These are phyloP conservation scores for Watsonalla binaria DNA, from an alignment of 2,888 invertebrate species.

Conservation along the genomic window DNA sequence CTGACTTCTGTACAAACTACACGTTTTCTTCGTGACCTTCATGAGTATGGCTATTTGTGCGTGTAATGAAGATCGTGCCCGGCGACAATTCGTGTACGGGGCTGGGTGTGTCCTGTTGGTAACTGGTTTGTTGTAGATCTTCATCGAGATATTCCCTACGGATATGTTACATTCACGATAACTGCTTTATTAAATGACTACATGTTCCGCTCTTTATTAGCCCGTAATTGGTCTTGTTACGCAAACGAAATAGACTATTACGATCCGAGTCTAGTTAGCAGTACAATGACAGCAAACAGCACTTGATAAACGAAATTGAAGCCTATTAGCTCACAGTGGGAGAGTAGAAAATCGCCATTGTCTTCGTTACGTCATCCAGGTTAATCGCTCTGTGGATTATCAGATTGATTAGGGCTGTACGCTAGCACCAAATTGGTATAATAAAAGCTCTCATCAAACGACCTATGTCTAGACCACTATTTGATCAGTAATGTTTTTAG, in stretches of 20 bases:
- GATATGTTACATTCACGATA: slow-evolving; percentile 36
- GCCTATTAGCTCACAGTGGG: slow-evolving; percentile 5
- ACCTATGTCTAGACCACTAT: no score
- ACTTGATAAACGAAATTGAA: slow-evolving; percentile 8
- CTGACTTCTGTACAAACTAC: slow-evolving; percentile 28
- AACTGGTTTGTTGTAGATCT: slow-evolving; percentile 44
- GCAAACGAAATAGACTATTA: slow-evolving; percentile 33
- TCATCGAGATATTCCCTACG: slow-evolving; percentile 37
- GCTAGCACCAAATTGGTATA: background rate
- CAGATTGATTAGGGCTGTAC: background rate
- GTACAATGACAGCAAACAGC: slow-evolving; percentile 8
- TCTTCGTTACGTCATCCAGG: slow-evolving; percentile 1
- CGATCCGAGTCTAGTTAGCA: slow-evolving; percentile 11
- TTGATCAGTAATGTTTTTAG: no score
- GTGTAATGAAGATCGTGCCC: slow-evolving; percentile 51
- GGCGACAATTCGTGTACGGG: slow-evolving; percentile 29
- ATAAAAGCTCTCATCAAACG: background rate
- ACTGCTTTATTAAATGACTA: slow-evolving; percentile 32
- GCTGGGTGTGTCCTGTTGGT: slow-evolving; percentile 35
- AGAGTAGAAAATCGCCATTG: background rate
- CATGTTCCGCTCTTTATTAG: slow-evolving; percentile 21
- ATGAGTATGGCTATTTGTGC: slow-evolving; percentile 37
- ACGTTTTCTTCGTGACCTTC: slow-evolving; percentile 41
- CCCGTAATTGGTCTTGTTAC: slow-evolving; percentile 44
- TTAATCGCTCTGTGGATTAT: background rate